Percentiles rank a stretch among this genome's conserved stretches.
phyloP scores from a whole-genome alignment of 2,797 vertebrate species.

The Halcyon smyrnensis region DNA sequence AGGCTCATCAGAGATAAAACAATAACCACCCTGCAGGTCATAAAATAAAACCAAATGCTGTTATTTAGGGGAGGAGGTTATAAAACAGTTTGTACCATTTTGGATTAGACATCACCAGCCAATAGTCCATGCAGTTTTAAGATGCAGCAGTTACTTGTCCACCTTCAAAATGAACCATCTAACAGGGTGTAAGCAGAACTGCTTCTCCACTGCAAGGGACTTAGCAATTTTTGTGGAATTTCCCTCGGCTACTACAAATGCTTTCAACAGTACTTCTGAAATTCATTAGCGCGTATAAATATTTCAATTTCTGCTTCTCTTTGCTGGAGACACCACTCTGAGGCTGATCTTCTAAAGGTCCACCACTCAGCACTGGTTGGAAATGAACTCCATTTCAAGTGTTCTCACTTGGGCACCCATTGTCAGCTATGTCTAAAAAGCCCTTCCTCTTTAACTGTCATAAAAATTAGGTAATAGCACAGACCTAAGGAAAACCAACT shows the following conservation, averaged over 20 bases:
- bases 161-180: neutral
- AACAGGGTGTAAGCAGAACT: neutral
- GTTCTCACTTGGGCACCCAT: neutral
- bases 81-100: neutral
- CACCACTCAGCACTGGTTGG: neutral
- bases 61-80: neutral
- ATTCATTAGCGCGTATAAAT: fast-evolving
- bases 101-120: neutral
- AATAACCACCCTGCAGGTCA: neutral
- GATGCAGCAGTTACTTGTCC: neutral
- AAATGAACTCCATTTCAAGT: neutral
- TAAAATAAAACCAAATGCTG: neutral
- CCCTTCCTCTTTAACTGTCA: neutral
- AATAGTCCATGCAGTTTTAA: neutral
- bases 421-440: neutral
- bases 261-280: neutral
- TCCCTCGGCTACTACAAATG: neutral
- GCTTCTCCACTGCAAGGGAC: neutral
- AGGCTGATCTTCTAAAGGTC: neutral
- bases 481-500: neutral
- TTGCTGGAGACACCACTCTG: neutral
- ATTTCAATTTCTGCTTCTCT: neutral
- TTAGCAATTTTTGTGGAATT: neutral
- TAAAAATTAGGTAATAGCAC: neutral
- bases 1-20: neutral